Conservation (phyloP, 2,888 invertebrate genomes). For the Loripinus fragilis region DNA sequence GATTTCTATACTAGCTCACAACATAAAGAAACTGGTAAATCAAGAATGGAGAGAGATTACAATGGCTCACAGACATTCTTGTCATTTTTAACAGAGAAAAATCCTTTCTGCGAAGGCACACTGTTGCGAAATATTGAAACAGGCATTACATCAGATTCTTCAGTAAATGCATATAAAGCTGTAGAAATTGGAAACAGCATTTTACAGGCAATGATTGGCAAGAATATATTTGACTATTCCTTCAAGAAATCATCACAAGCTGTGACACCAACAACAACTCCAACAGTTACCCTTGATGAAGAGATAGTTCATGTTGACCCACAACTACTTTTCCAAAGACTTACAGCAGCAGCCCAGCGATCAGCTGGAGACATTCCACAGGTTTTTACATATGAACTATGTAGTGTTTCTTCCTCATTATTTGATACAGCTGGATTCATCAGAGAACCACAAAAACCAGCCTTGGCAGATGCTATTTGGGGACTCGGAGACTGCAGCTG, state of each 20-base stretch:
- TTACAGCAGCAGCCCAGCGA: constrained; percentile 6
- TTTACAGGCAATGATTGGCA: constrained; percentile 1
- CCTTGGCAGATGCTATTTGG: constrained; percentile 44
- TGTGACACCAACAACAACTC: not conserved
- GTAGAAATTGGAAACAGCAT: not conserved
- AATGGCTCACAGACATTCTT: constrained; percentile 5
- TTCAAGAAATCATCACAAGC: not conserved
- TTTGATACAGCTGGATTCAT: constrained; percentile 40
- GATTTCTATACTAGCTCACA: constrained; percentile 26
- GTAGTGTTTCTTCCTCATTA: constrained; percentile 36
- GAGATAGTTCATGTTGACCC: constrained; percentile 20
- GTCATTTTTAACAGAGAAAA: not conserved
- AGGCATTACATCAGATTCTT: constrained; percentile 1
- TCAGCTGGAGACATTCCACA: constrained; percentile 2
- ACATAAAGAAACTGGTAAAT: constrained; percentile 35
- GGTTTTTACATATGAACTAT: constrained; percentile 10
- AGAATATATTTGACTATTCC: not conserved
- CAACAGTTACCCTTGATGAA: not conserved
- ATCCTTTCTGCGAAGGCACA: not conserved
- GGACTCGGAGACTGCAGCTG: constrained; percentile 31
- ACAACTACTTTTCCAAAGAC: constrained; percentile 20
- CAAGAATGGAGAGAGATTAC: constrained; percentile 19
- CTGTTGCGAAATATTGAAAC: constrained; percentile 11
- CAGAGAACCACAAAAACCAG: constrained; percentile 38
- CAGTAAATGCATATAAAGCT: constrained; percentile 2